Evolutionary conservation across 2,113 vertebrate species (phyloP).

Genomic region (Atherinomorus stipes): DNA sequence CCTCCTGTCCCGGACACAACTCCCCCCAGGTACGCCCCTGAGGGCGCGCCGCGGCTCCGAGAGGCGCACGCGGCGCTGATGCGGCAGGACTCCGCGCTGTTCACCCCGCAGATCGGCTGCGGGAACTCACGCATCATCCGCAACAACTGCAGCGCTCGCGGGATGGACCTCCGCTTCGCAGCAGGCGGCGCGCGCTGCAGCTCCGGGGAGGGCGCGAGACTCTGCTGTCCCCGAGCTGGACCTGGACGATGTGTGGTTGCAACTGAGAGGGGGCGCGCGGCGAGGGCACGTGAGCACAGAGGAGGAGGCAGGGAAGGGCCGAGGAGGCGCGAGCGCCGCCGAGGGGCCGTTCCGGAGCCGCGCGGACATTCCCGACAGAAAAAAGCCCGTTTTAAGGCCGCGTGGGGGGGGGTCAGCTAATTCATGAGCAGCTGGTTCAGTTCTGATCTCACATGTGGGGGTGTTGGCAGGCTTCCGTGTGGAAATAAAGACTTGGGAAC

Average conservation of each 20-base stretch:
- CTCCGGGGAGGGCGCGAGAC: constrained; percentile 1
- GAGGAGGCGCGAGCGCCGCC: constrained; percentile 5
- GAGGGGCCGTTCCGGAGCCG: constrained; percentile 19
- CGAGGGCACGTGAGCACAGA: constrained; percentile 35
- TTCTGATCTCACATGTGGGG: no score
- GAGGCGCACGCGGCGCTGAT: constrained; percentile 22
- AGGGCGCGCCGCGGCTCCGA: not conserved
- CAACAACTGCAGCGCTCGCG: constrained; percentile 11
- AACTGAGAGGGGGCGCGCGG: constrained; percentile 41
- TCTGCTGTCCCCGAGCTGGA: constrained; percentile 42
- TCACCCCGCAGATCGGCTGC: constrained; percentile 55
- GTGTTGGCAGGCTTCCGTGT: no score
- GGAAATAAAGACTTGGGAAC: no score
- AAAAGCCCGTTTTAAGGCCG: not conserved
- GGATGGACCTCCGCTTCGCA: constrained; percentile 24
- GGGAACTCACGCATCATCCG: constrained; percentile 38
- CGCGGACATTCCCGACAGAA: not conserved
- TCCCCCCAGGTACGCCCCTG: constrained; percentile 40
- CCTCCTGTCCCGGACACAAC: constrained; percentile 70
- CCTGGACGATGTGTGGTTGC: constrained; percentile 50
- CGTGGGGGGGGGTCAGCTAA: no score
- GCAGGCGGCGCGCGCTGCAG: constrained; percentile 13
- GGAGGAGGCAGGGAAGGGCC: constrained; percentile 1
- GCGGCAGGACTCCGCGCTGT: constrained; percentile 73
- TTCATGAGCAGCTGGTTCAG: no score